phyloP scores from a whole-genome alignment of 23 tunicate species.

The Trididemnum nubilum region DNA sequence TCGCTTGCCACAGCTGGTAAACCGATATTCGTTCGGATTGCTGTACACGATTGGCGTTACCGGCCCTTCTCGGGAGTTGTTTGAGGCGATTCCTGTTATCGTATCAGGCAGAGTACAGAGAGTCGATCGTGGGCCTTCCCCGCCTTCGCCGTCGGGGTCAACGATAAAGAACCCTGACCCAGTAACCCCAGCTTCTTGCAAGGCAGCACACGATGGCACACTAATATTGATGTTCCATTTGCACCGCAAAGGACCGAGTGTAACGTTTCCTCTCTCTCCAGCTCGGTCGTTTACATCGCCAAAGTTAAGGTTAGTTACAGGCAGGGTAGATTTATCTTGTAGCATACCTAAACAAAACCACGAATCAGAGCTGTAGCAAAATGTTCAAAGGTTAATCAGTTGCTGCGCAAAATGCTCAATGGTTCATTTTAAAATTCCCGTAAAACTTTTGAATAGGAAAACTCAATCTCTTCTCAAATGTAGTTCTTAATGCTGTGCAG shows the following conservation, averaged over 20 bases:
- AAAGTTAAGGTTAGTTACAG: slow-evolving; percentile 71
- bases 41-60: neutral
- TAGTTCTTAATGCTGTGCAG: too few relatives aligned
- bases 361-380: neutral
- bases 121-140: slow-evolving; percentile 8
- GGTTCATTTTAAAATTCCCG: too few relatives aligned
- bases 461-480: too few relatives aligned
- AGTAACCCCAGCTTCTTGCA: slow-evolving; percentile 72
- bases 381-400: neutral
- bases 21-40: slow-evolving; percentile 57
- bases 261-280: slow-evolving; percentile 82
- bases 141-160: slow-evolving; percentile 62
- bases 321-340: slow-evolving; percentile 64
- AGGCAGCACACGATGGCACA: slow-evolving; percentile 82
- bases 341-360: slow-evolving; percentile 62
- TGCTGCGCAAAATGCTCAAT: neutral
- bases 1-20: slow-evolving; percentile 81
- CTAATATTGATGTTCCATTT: slow-evolving; percentile 80
- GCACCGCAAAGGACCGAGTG: slow-evolving; percentile 85
- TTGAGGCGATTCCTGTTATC: neutral
- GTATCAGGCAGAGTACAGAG: slow-evolving; percentile 44
- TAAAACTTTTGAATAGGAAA: too few relatives aligned
- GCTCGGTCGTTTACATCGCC: slow-evolving; percentile 78
- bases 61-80: neutral
- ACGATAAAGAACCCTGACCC: slow-evolving; percentile 66